Base-by-base conservation (phyloP, 2,113 vertebrate genomes). In the Heterochromis multidens region DNA sequence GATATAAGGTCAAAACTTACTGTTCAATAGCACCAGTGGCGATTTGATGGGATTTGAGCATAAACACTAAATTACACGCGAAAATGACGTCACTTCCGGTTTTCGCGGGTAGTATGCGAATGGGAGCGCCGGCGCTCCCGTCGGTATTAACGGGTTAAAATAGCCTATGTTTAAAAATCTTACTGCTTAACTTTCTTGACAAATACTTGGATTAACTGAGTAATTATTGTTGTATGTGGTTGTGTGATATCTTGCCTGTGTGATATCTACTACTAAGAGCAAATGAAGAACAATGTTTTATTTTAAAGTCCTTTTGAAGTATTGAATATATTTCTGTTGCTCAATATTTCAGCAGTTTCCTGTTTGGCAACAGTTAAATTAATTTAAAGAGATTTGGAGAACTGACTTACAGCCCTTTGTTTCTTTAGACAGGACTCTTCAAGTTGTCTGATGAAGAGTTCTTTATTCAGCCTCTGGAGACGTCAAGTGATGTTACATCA, bases 391-490 rank as follows among this genome's bases (percentile, higher is more conserved):
- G 7, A 40, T 83, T 43, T 16, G 27, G 14, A 52, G 35, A 67
- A 29, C 67, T 83, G 60, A 80, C 60, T 2, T 23, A 0, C 16
- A 7, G 3, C 17, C 5, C 37, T 16, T 57, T 78, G 33, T 83
- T 67, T 87, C 49, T 89, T 80, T 74, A 99, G 99, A 97, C 95
- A 85, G 99, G 98, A 0, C 92, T 99, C 87, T 99, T 99, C 76
- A 97, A 74, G 92, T 95, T 99, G 21, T 96, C 96, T 7, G 35
- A 95, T 0, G 96, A 99, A 79, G 98, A 99, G 89, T 98, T 98
- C 87, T 97, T 99, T 82, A 99, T 99, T 11, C 97, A 97, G 43
- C 98, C 99, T 0, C 89, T 98, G 91, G 84, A 96, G 17, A 74
- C 74, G 9, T 80, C 77, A 6, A 86, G 40, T 12, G 74, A 77